Evolutionary conservation across 2,113 vertebrate species (phyloP).

Genomic region (zebrafish (Danio rerio)): DNA sequence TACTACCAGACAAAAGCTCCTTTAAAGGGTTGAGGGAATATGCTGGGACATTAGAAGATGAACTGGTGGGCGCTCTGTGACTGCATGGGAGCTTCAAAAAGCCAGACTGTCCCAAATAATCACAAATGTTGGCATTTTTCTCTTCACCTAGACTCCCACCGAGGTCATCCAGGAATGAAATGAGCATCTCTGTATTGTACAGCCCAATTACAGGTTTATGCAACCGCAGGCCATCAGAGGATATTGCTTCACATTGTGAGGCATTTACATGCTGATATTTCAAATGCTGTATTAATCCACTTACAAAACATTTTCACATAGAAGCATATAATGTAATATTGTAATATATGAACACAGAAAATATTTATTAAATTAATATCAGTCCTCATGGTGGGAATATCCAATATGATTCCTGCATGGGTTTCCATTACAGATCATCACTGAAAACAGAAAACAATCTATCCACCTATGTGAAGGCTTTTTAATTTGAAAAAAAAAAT

Average conservation of each 20-base stretch:
- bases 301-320: background rate
- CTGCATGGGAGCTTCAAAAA: slow-evolving; percentile 24
- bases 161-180: background rate
- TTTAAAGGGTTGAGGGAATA: background rate
- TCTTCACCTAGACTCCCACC: background rate
- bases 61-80: slow-evolving; percentile 20
- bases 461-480: no score
- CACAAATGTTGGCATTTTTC: slow-evolving; percentile 19
- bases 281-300: background rate
- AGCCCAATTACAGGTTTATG: slow-evolving; percentile 9
- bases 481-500: no score
- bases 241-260: background rate
- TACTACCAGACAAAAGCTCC: background rate
- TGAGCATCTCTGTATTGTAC: background rate
- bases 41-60: slow-evolving; percentile 23
- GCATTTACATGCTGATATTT: background rate
- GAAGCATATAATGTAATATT: background rate
- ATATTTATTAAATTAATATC: no score
- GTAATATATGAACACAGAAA: no score
- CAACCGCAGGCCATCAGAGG: background rate
- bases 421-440: no score
- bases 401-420: no score
- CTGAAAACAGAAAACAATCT: no score
- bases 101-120: slow-evolving; percentile 37
- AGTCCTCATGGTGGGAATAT: no score